Evolutionary conservation across 2,888 invertebrate genomes (phyloP), one percentile per base, ranked within the genome.

Genomic region (Cephus pulcher): DNA sequence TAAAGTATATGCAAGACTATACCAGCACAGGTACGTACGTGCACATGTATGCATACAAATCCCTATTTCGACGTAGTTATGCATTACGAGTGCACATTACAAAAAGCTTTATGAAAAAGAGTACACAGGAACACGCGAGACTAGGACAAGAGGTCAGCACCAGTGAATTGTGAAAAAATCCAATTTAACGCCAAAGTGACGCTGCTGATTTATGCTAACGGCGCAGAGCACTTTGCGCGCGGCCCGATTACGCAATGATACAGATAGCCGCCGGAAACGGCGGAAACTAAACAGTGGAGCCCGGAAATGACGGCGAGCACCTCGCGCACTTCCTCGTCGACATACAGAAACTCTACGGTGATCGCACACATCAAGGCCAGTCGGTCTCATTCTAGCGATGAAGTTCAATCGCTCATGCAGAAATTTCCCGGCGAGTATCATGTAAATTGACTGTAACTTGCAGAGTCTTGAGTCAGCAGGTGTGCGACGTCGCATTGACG

Each of bases 201-300:
- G 56, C 56, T 15, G 71, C 32, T 71, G 71, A 71, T 71, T 71
- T 33, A 71, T 34, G 30, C 33, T 4, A 34, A 69, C 23, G 68
- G 77, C 76, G 70, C 73, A 33, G 78, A 40, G 77, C 75, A 73
- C 76, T 75, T 75, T 32, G 30, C 75, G 75, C 37, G 15, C 69
- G 32, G 33, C 80, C 76, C 84, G 84, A 86, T 88, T 87, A 87
- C 83, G 84, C 84, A 84, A 84, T 86, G 88, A 89, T 88, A 88
- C 85, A 87, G 84, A 88, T 86, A 86, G 87, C 84, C 82, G 82
- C 82, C 87, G 88, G 89, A 88, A 83, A 83, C 81, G 81, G 80
- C 88, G 89, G 89, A 90, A 90, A 90, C 90, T 89, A 88, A 89
- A 90, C 87, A 87, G 88, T 88, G 84, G 85, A 84, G 84, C 74